Evolutionary conservation across 2,888 invertebrate genomes (phyloP).

Genomic region (Plutella xylostella): DNA sequence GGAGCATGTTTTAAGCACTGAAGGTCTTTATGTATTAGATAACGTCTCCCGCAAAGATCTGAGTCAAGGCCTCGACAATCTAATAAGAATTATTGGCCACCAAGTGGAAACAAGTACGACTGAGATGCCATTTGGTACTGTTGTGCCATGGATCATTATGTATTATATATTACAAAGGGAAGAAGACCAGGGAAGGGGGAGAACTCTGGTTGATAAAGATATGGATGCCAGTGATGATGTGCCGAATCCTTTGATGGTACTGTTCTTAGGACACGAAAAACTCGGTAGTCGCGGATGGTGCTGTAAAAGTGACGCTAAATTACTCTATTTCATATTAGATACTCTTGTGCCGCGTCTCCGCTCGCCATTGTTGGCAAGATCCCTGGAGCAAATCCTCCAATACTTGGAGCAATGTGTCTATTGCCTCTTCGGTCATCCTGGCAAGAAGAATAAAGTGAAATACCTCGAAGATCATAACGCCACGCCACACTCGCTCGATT

Average conservation of each 20-base stretch:
- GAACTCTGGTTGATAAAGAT: constrained; percentile 42
- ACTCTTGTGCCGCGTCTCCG: constrained; percentile 77
- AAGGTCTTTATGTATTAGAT: constrained; percentile 60
- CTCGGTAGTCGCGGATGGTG: constrained; percentile 84
- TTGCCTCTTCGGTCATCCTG: constrained; percentile 88
- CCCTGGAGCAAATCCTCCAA: constrained; percentile 77
- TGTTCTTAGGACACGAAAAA: constrained; percentile 88
- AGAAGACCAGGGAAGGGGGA: constrained; percentile 75
- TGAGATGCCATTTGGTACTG: constrained; percentile 76
- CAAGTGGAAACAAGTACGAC: constrained; percentile 80
- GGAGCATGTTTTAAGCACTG: constrained; percentile 52
- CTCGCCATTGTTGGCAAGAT: constrained; percentile 72
- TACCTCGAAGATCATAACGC: constrained; percentile 83
- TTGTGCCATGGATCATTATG: constrained; percentile 86
- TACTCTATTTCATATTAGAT: constrained; percentile 83
- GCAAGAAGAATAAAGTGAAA: constrained; percentile 71
- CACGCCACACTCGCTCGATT: constrained; percentile 75
- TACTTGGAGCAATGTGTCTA: constrained; percentile 86
- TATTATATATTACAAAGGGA: constrained; percentile 82
- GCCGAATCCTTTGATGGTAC: constrained; percentile 79
- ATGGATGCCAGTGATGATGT: constrained; percentile 68
- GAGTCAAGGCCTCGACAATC: constrained; percentile 77
- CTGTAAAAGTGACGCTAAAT: constrained; percentile 78
- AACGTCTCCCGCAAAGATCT: constrained; percentile 70
- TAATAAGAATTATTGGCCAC: constrained; percentile 80